Conservation (phyloP, 2,113 vertebrate genomes). For the Donacobius atricapilla region DNA sequence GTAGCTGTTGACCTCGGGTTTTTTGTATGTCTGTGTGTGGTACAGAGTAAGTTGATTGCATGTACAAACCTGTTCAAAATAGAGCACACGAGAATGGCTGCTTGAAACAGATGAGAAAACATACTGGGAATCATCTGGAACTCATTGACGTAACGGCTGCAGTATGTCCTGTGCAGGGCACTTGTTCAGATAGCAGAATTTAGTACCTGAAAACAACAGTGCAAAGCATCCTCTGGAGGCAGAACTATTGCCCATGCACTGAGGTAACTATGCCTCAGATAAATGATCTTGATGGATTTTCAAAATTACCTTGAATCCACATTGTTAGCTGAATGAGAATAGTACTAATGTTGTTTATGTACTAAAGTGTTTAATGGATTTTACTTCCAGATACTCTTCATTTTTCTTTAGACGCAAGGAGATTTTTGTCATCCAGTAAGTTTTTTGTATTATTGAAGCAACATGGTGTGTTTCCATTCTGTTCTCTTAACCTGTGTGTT, state of each 20-base stretch:
- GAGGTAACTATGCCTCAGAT: background rate
- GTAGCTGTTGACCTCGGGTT: background rate
- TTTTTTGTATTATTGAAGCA: conserved; percentile 63
- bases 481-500: conserved; percentile 63
- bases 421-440: conserved; percentile 99
- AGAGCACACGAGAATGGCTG: background rate
- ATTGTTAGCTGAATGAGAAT: conserved; percentile 3
- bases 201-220: background rate
- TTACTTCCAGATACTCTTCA: conserved; percentile 94
- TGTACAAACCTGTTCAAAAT: conserved; percentile 11
- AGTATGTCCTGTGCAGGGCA: background rate
- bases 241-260: background rate
- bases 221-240: background rate
- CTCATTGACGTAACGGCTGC: background rate
- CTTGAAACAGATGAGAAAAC: conserved; percentile 34
- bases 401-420: conserved; percentile 99
- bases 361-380: conserved; percentile 77
- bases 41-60: background rate
- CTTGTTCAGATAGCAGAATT: background rate
- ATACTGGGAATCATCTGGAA: conserved; percentile 13
- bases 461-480: conserved; percentile 59
- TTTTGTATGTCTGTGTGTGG: conserved; percentile 25
- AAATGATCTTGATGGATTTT: background rate
- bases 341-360: conserved; percentile 25
- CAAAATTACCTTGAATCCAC: background rate